These are phyloP conservation scores for Rhodinocichla rosea DNA, from an alignment of 2,113 vertebrate genomes.

Conservation along the genomic window DNA sequence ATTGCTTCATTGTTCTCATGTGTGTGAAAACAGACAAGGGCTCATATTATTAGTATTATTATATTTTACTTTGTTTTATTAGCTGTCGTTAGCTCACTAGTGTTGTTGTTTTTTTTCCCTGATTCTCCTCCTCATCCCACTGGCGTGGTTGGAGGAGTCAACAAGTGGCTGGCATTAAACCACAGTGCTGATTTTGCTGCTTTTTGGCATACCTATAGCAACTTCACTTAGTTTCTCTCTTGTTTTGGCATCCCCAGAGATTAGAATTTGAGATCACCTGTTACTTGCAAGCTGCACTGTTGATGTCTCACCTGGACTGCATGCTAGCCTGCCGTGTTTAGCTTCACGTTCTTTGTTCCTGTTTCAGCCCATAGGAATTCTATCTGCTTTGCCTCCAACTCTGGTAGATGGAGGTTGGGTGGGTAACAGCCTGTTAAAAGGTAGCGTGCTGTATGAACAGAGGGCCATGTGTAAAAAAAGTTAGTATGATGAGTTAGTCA, in stretches of 20 bases:
- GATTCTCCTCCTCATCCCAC: not conserved
- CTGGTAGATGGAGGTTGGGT: not conserved
- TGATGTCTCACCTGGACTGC: not conserved
- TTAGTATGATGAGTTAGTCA: not conserved
- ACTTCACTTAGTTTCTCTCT: not conserved
- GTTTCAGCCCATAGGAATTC: not conserved
- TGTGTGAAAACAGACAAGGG: not conserved
- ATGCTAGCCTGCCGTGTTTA: not conserved
- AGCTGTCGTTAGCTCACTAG: not conserved
- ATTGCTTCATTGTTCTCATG: not conserved
- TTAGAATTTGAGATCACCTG: not conserved
- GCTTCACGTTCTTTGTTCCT: not conserved
- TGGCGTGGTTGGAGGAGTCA: not conserved
- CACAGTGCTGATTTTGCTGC: not conserved
- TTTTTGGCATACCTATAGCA: not conserved
- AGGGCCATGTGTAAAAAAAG: not conserved
- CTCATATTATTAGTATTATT: not conserved
- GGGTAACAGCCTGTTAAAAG: not conserved
- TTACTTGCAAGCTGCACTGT: not conserved
- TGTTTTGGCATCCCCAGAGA: not conserved
- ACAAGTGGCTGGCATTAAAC: not conserved
- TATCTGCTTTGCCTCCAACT: not conserved
- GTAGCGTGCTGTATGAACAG: fast-evolving
- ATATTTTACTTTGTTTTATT: not conserved
- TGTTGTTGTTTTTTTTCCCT: not conserved